Evolutionary conservation across 2,113 vertebrate genomes (phyloP), one percentile per base, ranked within the genome.

Genomic region (Eolophus roseicapilla): DNA sequence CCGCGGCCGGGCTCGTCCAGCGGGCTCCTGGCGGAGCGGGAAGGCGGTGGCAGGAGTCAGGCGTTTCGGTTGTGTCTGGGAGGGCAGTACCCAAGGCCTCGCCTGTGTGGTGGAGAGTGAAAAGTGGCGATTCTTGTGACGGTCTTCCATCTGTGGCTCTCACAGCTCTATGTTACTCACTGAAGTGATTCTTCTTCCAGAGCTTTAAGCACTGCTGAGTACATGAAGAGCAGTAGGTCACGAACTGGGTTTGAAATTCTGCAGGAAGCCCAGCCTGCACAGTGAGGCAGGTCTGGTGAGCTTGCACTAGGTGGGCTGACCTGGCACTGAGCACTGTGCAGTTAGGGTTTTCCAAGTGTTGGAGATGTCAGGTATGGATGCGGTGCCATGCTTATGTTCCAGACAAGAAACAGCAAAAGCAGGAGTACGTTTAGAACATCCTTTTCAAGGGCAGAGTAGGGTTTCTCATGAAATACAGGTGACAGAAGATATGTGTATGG

Each of bases 311-410:
- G 20, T 3, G 33, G 53, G 25, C 41, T 75, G 81, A 23, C 8
- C 46, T 3, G 5, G 5, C 0, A 0, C 60, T 7, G 0, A 29
- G 37, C 14, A 62, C 53, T 21, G 3, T 19, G 39, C 31, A 2
- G 33, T 7, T 25, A 6, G 41, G 27, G 17, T 16, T 37, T 31
- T 11, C 31, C 5, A 1, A 29, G 79, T 5, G 5, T 5, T n/a
- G 28, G 62, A 39, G 49, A 6, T 14, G 5, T 18, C 16, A 10
- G 3, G 0, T 43, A 1, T 13, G 37, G 35, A 13, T 57, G 7
- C 1, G 2, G 49, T 53, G 57, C 29, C 62, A 60, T 23, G 41
- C 5, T 0, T 37, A 2, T 35, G 60, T 28, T 71, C 55, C 55
- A 57, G 23, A 21, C 0, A 1, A 64, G 47, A 82, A 92, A 60